Evolutionary conservation across 2,113 vertebrate species (phyloP), one percentile per base, ranked within the genome.

Genomic region (Cacatua alba): DNA sequence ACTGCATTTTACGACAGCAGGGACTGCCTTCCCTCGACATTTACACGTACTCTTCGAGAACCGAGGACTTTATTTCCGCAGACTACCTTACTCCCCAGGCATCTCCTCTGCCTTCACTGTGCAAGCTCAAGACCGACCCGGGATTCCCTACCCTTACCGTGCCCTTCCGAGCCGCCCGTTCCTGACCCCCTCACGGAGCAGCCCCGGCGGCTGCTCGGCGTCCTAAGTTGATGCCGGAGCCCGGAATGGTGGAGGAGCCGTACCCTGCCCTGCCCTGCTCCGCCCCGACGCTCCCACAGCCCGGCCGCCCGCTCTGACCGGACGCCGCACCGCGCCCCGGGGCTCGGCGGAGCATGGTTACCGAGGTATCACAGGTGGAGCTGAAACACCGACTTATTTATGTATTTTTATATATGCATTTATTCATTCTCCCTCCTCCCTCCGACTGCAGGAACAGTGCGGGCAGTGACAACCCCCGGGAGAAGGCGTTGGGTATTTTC

Each of bases 371-470:
- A 75, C 53, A 31, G 49, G 33, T 6, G 24, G 41, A 70, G 23
- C 17, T 0, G 6, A 37, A 64, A 16, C 18, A 13, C 35, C 0
- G 12, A 4, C 28, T 57, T 24, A 10, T 6, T 7, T 1, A 17
- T 37, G 37, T 37, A 37, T 37, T 37, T 37, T 37, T 4, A 43
- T 17, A 6, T 11, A 13, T 20, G 4, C 6, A 9, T 71, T 20
- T 49, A 46, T 17, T 13, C 17, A 49, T 43, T 29, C 5, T 26
- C 35, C 6, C 63, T 74, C 78, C 77, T 72, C 69, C 46, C 49
- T 81, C 41, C 70, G 7, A 55, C 20, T 25, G 33, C 71, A 74
- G 57, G 35, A 67, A 29, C 69, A 25, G 18, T 20, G 37, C 65
- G 33, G 37, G 33, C 76, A 67, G 51, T 19, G 63, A 75, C 82